These are phyloP conservation scores for Drosophila truncata DNA, from an alignment of 1,140 invertebrate species.

Conservation along the genomic window DNA sequence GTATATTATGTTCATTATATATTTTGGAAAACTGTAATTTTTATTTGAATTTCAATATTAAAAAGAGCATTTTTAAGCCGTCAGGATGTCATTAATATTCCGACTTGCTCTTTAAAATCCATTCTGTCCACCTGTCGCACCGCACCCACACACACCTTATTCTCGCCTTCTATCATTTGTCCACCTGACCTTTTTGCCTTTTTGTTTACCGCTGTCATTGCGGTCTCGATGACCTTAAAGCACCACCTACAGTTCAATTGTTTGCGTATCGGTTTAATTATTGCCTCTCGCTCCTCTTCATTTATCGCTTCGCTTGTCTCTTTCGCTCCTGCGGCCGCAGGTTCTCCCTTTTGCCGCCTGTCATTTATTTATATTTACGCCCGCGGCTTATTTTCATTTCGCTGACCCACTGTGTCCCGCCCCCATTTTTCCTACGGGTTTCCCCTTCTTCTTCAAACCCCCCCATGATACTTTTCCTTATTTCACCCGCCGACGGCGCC, in stretches of 20 bases:
- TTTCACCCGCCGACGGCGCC: conserved; percentile 1
- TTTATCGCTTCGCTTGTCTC: conserved; percentile 8
- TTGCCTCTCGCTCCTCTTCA: conserved; percentile 57
- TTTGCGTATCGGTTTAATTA: conserved; percentile 80
- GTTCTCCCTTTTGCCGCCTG: conserved; percentile 21
- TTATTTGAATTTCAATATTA: background rate
- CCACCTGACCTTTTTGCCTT: conserved; percentile 8
- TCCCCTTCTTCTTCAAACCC: background rate
- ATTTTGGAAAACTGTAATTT: background rate
- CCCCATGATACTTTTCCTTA: background rate
- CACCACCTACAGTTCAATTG: conserved; percentile 74
- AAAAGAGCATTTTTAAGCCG: background rate
- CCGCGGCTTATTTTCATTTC: conserved; percentile 77
- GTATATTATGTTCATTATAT: background rate
- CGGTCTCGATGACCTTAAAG: conserved; percentile 61
- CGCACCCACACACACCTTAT: background rate
- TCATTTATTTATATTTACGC: conserved; percentile 83
- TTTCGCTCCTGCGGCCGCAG: conserved; percentile 1
- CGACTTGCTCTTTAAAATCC: conserved; percentile 9
- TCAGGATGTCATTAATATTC: background rate
- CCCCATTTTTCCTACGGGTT: conserved; percentile 2
- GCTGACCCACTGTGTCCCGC: conserved; percentile 59
- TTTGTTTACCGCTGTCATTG: conserved; percentile 44
- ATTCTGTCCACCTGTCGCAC: conserved; percentile 20
- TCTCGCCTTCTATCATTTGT: background rate